phyloP scores from a whole-genome alignment of 2,797 vertebrate species.

The Nannoperca australis region DNA sequence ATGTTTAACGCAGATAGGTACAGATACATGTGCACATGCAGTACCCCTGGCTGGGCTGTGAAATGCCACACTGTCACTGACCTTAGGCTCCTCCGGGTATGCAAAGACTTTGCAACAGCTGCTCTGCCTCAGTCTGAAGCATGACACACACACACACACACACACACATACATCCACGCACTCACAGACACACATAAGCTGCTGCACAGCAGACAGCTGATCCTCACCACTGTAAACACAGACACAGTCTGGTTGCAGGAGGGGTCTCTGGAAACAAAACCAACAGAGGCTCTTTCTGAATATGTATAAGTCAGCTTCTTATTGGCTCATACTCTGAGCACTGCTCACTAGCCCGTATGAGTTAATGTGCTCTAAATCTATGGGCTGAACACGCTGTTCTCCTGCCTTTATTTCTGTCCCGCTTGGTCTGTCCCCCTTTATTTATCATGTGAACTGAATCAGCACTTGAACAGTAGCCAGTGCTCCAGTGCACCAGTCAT shows the following conservation, averaged over 20 bases:
- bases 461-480: conserved; percentile 68
- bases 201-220: conserved; percentile 58
- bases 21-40: conserved; percentile 45
- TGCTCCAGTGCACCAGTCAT: conserved; percentile 57
- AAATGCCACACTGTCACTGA: conserved; percentile 74
- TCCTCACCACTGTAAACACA: conserved; percentile 67
- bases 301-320: conserved; percentile 30
- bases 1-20: conserved; percentile 43
- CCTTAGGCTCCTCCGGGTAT: conserved; percentile 51
- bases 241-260: conserved; percentile 42
- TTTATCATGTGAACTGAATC: conserved; percentile 69
- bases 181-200: conserved; percentile 14
- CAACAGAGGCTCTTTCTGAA: conserved; percentile 30
- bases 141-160: background rate
- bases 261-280: conserved; percentile 31
- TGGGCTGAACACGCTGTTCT: conserved; percentile 59
- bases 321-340: conserved; percentile 20
- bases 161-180: conserved; percentile 7
- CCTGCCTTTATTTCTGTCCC: conserved; percentile 60
- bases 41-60: conserved; percentile 44
- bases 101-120: conserved; percentile 74
- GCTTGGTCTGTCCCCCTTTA: conserved; percentile 26
- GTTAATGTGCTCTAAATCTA: conserved; percentile 50
- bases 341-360: conserved; percentile 24
- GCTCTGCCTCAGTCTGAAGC: conserved; percentile 56